phyloP scores from a whole-genome alignment of 2,797 vertebrate species.

The Eulemur albifrons region DNA sequence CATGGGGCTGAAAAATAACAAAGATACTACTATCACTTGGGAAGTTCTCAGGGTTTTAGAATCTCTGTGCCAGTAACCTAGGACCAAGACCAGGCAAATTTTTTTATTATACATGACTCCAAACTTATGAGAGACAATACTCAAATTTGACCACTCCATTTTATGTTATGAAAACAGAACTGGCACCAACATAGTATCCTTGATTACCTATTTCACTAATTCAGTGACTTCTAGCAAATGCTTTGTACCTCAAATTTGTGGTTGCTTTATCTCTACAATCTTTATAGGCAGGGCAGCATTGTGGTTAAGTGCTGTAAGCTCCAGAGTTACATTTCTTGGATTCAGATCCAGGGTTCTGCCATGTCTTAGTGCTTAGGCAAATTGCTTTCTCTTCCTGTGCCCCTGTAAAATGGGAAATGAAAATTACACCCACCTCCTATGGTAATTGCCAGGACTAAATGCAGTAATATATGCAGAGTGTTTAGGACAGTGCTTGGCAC shows the following conservation, averaged over 20 bases:
- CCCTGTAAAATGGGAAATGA: conserved; percentile 15
- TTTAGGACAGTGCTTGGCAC: neutral
- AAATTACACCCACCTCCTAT: neutral
- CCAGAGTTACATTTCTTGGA: neutral
- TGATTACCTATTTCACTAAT: neutral
- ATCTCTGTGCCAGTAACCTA: neutral
- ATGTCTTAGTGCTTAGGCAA: neutral
- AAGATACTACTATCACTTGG: neutral
- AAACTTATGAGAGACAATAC: neutral
- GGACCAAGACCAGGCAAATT: neutral
- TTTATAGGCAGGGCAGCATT: neutral
- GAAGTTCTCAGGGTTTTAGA: neutral
- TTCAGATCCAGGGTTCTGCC: neutral
- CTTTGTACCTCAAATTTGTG: neutral
- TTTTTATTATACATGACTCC: neutral
- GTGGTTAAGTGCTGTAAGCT: neutral
- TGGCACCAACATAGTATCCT: neutral
- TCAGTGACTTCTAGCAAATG: neutral
- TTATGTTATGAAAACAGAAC: neutral
- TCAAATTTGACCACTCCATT: neutral
- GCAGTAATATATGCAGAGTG: neutral
- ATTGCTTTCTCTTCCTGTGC: neutral
- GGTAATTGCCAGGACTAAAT: neutral
- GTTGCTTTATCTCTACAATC: neutral
- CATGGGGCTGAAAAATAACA: neutral